A percentile compares a stretch with the other conserved stretches of the same genome.
Evolutionary conservation across 2,888 invertebrate genomes (phyloP).

Genomic region (Andrena flavipes): DNA sequence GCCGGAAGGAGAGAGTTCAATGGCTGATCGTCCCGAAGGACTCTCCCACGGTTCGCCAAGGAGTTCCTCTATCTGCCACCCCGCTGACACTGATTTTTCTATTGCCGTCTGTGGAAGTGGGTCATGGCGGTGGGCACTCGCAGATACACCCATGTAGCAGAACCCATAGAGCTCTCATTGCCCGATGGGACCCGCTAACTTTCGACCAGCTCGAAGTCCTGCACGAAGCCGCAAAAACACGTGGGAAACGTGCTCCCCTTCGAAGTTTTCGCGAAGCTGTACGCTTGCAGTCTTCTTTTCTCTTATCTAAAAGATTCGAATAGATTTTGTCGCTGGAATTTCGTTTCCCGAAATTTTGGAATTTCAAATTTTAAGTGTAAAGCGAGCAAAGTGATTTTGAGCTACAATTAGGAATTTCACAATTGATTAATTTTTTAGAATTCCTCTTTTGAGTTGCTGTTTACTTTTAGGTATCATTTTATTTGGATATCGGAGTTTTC

Average conservation of each 20-base stretch:
- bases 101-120: conserved; percentile 64
- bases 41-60: conserved; percentile 77
- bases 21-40: conserved; percentile 74
- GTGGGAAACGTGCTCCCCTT: conserved; percentile 68
- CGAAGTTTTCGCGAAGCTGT: conserved; percentile 22
- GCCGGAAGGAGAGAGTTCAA: conserved; percentile 73
- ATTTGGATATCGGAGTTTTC: too few relatives aligned
- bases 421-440: too few relatives aligned
- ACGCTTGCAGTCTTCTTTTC: background rate
- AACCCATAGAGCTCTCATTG: conserved; percentile 70
- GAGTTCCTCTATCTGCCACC: conserved; percentile 65
- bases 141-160: conserved; percentile 45
- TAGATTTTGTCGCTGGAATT: background rate
- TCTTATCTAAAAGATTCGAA: background rate
- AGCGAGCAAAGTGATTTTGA: too few relatives aligned
- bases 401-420: too few relatives aligned
- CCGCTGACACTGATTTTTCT: conserved; percentile 70
- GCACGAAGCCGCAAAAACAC: conserved; percentile 71
- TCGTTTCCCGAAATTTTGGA: too few relatives aligned
- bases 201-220: conserved; percentile 60
- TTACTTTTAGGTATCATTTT: too few relatives aligned
- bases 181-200: conserved; percentile 52
- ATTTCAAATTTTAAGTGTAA: too few relatives aligned
- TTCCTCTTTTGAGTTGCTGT: too few relatives aligned
- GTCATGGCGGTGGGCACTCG: conserved; percentile 52